Base-by-base conservation (phyloP, 2,113 vertebrate genomes). In the Tachysurus fulvidraco region DNA sequence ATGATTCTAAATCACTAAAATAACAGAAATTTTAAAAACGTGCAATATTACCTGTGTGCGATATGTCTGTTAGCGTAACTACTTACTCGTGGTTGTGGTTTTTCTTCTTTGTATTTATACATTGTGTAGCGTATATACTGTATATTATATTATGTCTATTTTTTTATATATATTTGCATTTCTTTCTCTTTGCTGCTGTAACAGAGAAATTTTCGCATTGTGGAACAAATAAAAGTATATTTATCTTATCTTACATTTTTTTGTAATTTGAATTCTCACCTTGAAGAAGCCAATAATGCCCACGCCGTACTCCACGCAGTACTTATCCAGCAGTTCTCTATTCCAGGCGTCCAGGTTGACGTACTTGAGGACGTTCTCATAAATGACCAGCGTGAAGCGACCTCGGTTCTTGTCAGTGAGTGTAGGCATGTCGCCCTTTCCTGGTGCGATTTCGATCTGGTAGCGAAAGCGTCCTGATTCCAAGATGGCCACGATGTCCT, bases 261-360 rank as follows among this genome's bases (percentile, higher is more conserved):
- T 36, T 36, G 36, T 36, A 36, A 36, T 2, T 36, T 36, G 36
- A 59, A 81, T 60, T 0, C 87, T 4, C 88, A 97, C 96, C 96
- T 97, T 97, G 92, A 97, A 97, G 93, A 97, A 97, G 87, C 96
- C 97, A 0, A 97, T 94, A 92, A 97, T 97, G 74, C 96, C 97
- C 89, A 97, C 96, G 0, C 96, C 96, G 0, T 97, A 97, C 88
- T 97, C 96, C 91, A 97, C 96, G 0, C 97, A 97, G 92, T 97
- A 97, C 85, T 97, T 97, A 93, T 97, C 97, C 84, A 97, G 94
- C 84, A 97, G 94, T 89, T 97, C 96, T 9, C 96, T 92, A 89
- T 97, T 97, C 96, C 96, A 97, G 91, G 96, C 96, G 0, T 97
- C 97, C 92, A 97, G 90, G 92, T 97, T 97, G 91, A 97, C 97